These are phyloP conservation scores for Parotocinclus haroldoi DNA, from an alignment of 2,797 vertebrate species.

Conservation along the genomic window DNA sequence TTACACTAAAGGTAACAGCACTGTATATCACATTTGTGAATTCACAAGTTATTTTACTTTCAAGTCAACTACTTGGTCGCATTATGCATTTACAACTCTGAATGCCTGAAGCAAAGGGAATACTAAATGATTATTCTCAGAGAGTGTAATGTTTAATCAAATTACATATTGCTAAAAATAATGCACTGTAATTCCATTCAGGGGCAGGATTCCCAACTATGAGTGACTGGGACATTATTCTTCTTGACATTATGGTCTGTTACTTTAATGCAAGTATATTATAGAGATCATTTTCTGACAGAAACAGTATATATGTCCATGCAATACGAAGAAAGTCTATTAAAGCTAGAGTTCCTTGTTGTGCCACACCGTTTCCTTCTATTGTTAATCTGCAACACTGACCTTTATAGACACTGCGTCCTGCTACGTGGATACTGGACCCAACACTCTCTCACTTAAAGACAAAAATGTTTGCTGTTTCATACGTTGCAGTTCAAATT, in stretches of 20 bases:
- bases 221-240: too few relatives aligned
- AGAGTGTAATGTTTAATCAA: too few relatives aligned
- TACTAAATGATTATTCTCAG: too few relatives aligned
- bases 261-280: slow-evolving; percentile 6
- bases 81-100: too few relatives aligned
- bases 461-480: slow-evolving; percentile 58
- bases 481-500: slow-evolving; percentile 54
- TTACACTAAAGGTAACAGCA: too few relatives aligned
- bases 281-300: not conserved
- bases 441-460: slow-evolving; percentile 60
- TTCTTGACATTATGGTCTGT: slow-evolving; percentile 2
- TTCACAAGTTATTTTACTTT: too few relatives aligned
- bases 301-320: not conserved
- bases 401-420: slow-evolving; percentile 70
- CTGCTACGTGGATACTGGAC: slow-evolving; percentile 69
- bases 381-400: slow-evolving; percentile 38
- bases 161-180: too few relatives aligned
- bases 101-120: too few relatives aligned
- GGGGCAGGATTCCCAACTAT: too few relatives aligned
- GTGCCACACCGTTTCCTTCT: slow-evolving; percentile 15
- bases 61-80: too few relatives aligned
- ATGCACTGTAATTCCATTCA: too few relatives aligned
- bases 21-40: too few relatives aligned
- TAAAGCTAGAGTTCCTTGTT: slow-evolving; percentile 27
- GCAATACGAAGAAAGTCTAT: slow-evolving; percentile 8